These are phyloP conservation scores for Drepana arcuata DNA, from an alignment of 1,140 invertebrate genomes.

Conservation along the genomic window DNA sequence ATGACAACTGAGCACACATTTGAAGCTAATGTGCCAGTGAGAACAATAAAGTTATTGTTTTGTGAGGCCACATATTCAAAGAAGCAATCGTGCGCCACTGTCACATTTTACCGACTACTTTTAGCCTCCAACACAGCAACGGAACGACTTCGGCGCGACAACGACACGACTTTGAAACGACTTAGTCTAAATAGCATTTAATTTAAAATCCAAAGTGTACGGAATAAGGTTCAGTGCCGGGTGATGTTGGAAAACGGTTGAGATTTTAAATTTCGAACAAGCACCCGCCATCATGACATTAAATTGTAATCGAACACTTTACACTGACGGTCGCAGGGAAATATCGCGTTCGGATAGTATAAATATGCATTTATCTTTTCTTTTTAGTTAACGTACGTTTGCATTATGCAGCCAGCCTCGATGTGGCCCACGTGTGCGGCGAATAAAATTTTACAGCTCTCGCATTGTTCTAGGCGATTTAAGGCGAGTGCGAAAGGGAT, in stretches of 20 bases:
- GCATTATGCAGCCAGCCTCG: constrained; percentile 54
- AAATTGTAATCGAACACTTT: constrained; percentile 71
- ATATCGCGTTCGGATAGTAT: constrained; percentile 60
- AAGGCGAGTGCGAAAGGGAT: constrained; percentile 28
- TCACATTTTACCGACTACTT: constrained; percentile 34
- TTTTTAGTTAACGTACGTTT: constrained; percentile 63
- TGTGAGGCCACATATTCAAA: constrained; percentile 20
- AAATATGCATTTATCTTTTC: constrained; percentile 69
- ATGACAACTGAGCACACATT: too few species aligned
- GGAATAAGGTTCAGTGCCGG: constrained; percentile 12
- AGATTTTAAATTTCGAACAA: constrained; percentile 43
- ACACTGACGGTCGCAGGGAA: constrained; percentile 54
- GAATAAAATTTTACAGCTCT: constrained; percentile 67
- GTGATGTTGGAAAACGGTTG: constrained; percentile 10
- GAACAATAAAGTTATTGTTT: constrained; percentile 14
- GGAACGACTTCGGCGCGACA: constrained; percentile 28
- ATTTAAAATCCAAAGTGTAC: constrained; percentile 8
- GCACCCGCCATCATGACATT: constrained; percentile 48
- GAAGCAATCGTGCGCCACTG: constrained; percentile 19
- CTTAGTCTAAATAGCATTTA: constrained; percentile 12
- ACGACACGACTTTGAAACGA: constrained; percentile 21
- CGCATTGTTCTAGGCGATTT: constrained; percentile 45
- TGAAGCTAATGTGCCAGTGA: constrained; percentile 1
- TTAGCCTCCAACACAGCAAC: constrained; percentile 29
- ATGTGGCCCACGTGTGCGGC: constrained; percentile 48